Percentiles rank a stretch among this genome's conserved stretches.
These are phyloP conservation scores for Tholera decimalis DNA, from an alignment of 2,888 invertebrate genomes.

Conservation along the genomic window DNA sequence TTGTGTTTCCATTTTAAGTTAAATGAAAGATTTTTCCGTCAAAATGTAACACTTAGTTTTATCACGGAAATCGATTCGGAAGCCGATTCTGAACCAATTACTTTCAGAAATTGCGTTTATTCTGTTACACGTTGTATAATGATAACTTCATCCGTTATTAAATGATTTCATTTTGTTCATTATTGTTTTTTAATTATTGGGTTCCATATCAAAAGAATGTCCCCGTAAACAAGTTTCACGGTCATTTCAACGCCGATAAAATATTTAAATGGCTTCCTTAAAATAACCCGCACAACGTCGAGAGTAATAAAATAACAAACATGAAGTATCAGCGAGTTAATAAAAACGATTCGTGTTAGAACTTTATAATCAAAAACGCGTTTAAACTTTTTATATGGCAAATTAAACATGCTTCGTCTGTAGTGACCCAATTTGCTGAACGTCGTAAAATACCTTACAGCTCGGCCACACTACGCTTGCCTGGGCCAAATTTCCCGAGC, in stretches of 20 bases:
- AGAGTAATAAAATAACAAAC: slow-evolving; percentile 45
- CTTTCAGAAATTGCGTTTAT: no score
- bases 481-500: slow-evolving; percentile 65
- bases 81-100: no score
- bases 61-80: no score
- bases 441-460: slow-evolving; percentile 69
- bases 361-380: slow-evolving; percentile 56
- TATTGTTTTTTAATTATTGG: slow-evolving; percentile 12
- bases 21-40: no score
- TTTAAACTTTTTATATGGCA: slow-evolving; percentile 60
- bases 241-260: slow-evolving; percentile 13
- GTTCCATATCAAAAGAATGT: slow-evolving; percentile 13
- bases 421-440: slow-evolving; percentile 68
- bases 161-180: not conserved
- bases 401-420: slow-evolving; percentile 62
- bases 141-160: not conserved
- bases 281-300: slow-evolving; percentile 14
- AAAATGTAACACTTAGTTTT: no score
- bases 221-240: slow-evolving; percentile 13
- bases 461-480: slow-evolving; percentile 39
- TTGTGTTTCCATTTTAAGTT: no score
- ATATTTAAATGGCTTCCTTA: slow-evolving; percentile 18
- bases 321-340: slow-evolving; percentile 37
- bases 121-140: not conserved
- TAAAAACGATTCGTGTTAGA: slow-evolving; percentile 45